Conservation (phyloP, 2,113 vertebrate genomes). For the Daubentonia madagascariensis region DNA sequence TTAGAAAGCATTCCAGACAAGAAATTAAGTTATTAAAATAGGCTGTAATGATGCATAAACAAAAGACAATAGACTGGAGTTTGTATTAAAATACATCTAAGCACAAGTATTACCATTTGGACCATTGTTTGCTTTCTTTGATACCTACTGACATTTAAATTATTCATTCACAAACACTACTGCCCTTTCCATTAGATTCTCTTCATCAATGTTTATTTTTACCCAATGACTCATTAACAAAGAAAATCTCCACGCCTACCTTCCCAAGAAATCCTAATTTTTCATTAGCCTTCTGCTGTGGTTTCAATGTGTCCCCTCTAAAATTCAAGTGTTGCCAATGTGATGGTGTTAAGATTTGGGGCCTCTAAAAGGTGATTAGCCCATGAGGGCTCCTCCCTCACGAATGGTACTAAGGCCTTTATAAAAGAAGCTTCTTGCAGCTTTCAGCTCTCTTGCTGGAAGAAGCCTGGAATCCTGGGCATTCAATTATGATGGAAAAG, state of each 20-base stretch:
- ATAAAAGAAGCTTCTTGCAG: neutral
- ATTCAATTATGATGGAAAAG: neutral
- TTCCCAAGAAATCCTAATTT: neutral
- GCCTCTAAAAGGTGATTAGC: neutral
- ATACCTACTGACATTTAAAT: neutral
- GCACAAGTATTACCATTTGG: neutral
- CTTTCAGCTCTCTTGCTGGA: no score
- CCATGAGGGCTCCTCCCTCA: neutral
- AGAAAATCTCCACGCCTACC: neutral
- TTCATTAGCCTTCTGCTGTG: neutral
- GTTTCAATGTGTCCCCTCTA: neutral
- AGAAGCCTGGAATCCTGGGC: neutral
- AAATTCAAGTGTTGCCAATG: neutral
- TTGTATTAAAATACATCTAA: neutral
- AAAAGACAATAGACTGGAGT: neutral
- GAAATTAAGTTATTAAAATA: neutral
- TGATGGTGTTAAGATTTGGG: neutral
- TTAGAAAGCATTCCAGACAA: neutral
- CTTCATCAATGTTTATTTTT: neutral
- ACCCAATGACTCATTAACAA: neutral
- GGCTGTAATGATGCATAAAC: neutral
- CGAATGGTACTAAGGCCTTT: neutral
- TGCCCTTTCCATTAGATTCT: neutral
- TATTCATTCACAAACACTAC: neutral
- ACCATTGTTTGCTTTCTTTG: neutral